Evolutionary conservation across 1,140 invertebrate genomes (phyloP), one percentile per base, ranked within the genome.

Genomic region (Bombus waltoni): DNA sequence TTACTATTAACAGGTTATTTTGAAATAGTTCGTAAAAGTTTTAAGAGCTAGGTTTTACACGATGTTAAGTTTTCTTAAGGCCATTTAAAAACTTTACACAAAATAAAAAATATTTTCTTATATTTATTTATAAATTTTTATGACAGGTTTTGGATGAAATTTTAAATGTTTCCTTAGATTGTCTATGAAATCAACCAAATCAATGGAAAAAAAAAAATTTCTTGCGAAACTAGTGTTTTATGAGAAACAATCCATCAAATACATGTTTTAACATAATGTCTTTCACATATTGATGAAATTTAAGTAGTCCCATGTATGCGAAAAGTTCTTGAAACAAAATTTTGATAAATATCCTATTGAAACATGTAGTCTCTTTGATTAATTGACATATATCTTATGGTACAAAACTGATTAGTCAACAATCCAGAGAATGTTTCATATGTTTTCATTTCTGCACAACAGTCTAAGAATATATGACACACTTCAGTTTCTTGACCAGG

Each of bases 341-440:
- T 95, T 99, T 99, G 32, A 99, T 98, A 93, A 99, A 99, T 90
- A 99, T 99, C 89, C 99, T 96, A 93, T 98, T 99, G 0, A 99
- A 99, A 86, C 98, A 99, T 0, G 99, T 99, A 87, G 99, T 99
- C 70, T 99, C 98, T 96, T 99, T 99, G 92, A 98, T 99, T 47
- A 99, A 93, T 92, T 57, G 97, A 99, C 97, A 92, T 99, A 99
- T 28, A 98, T 97, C 92, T 97, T 97, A 89, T 99, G 79, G 97
- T 97, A 94, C 99, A 99, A 94, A 99, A 99, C 71, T 99, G 95
- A 73, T 97, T 97, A 9, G 98, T 98, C 57, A 99, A 94, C 3
- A 99, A 95, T 0, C 99, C 99, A 95, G 98, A 99, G 94, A 99
- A 99, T 94, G 99, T 99, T 94, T 99, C 99, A 93, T 99, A 99